Evolutionary conservation across 2,888 invertebrate species (phyloP).

Genomic region (Ditylenchus weischeri): DNA sequence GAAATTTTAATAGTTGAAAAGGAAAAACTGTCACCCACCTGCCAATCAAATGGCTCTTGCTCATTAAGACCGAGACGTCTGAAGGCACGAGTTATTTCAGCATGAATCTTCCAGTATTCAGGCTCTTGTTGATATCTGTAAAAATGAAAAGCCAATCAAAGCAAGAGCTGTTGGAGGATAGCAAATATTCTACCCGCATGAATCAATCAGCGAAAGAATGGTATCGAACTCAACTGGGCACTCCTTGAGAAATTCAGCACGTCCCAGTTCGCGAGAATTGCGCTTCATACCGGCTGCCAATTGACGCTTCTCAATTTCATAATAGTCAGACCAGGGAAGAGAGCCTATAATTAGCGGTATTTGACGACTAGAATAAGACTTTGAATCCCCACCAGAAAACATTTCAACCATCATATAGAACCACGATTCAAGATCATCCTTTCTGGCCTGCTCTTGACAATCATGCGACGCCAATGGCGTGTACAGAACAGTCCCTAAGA

Average conservation of each 20-base stretch:
- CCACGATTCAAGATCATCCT: slow-evolving; percentile 53
- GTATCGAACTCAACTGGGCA: slow-evolving; percentile 43
- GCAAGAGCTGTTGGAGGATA: too few relatives aligned
- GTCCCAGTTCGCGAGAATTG: slow-evolving; percentile 30
- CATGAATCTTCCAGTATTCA: slow-evolving; percentile 35
- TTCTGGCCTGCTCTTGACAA: slow-evolving; percentile 46
- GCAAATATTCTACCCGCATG: slow-evolving; percentile 27
- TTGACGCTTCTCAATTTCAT: slow-evolving; percentile 41
- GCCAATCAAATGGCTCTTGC: slow-evolving; percentile 47
- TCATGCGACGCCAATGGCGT: slow-evolving; percentile 42
- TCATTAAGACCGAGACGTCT: slow-evolving; percentile 24
- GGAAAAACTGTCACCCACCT: slow-evolving; percentile 25
- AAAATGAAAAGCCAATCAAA: slow-evolving; percentile 10
- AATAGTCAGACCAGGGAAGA: slow-evolving; percentile 4
- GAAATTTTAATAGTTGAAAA: too few relatives aligned
- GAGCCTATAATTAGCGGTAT: slow-evolving; percentile 38
- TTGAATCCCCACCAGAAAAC: too few relatives aligned
- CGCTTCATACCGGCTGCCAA: slow-evolving; percentile 35
- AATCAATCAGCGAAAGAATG: slow-evolving; percentile 42
- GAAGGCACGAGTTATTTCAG: slow-evolving; percentile 36
- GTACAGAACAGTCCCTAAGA: slow-evolving; percentile 50
- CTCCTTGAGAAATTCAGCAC: slow-evolving; percentile 38
- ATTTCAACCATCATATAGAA: slow-evolving; percentile 51
- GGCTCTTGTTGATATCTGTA: slow-evolving; percentile 37
- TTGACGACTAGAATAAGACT: too few relatives aligned